phyloP scores from a whole-genome alignment of 2,888 invertebrate genomes.

The Coleophora flavipennella region DNA sequence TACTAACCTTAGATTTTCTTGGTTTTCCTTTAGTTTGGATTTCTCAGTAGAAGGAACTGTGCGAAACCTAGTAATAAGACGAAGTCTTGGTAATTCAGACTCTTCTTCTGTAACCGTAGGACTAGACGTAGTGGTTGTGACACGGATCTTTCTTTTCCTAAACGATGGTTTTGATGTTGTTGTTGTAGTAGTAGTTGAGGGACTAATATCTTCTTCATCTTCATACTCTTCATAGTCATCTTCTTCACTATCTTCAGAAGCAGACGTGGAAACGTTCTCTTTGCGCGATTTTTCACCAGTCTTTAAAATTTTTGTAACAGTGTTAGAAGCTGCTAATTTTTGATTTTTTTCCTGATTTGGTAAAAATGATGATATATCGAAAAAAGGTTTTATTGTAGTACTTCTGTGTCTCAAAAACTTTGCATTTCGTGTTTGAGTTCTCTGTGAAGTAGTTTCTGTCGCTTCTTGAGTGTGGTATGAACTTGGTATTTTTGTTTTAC shows the following conservation, averaged over 20 bases:
- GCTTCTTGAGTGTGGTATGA: not conserved
- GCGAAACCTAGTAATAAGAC: constrained; percentile 45
- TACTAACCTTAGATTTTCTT: constrained; percentile 6
- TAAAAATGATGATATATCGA: constrained; percentile 31
- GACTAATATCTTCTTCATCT: constrained; percentile 24
- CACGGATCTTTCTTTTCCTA: constrained; percentile 13
- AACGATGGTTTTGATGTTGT: constrained; percentile 33
- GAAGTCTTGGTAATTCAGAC: constrained; percentile 30
- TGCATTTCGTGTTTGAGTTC: constrained; percentile 11
- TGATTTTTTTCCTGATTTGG: constrained; percentile 27
- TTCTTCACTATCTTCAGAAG: constrained; percentile 2
- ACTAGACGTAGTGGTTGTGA: constrained; percentile 28
- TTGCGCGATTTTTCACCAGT: constrained; percentile 15
- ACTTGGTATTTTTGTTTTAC: constrained; percentile 12
- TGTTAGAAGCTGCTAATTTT: constrained; percentile 35
- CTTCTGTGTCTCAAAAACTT: constrained; percentile 16
- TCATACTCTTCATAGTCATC: constrained; percentile 18
- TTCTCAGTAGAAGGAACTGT: constrained; percentile 25
- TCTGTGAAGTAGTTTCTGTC: constrained; percentile 10
- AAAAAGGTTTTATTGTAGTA: constrained; percentile 22
- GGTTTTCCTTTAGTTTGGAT: constrained; percentile 11
- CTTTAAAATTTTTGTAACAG: constrained; percentile 29
- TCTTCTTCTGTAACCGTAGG: constrained; percentile 20
- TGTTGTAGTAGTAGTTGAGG: constrained; percentile 30
- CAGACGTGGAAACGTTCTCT: not conserved